These are phyloP conservation scores for Prochilodus magdalenae DNA, from an alignment of 2,113 vertebrate species.

Conservation along the genomic window DNA sequence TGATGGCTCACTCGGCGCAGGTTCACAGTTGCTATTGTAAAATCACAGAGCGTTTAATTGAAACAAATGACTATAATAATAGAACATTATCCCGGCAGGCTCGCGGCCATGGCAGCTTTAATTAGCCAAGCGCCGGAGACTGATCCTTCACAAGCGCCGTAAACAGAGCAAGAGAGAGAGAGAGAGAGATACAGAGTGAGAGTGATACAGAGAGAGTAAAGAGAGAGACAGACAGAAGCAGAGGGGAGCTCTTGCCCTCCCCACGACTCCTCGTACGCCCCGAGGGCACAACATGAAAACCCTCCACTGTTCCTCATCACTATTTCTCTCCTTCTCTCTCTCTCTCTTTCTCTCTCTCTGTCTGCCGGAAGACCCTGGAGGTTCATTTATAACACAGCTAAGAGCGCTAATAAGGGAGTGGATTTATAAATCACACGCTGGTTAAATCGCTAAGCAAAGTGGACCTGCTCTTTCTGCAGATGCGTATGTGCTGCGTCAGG, in stretches of 20 bases:
- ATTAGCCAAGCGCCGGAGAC: slow-evolving; percentile 95
- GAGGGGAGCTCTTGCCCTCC: slow-evolving; percentile 42
- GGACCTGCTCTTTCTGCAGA: slow-evolving; percentile 57
- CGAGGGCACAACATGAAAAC: slow-evolving; percentile 74
- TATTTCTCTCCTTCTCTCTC: slow-evolving; percentile 7
- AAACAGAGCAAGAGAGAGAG: slow-evolving; percentile 66
- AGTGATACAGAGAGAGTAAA: slow-evolving; percentile 44
- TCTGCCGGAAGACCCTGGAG: slow-evolving; percentile 63
- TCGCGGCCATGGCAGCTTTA: slow-evolving; percentile 95
- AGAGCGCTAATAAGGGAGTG: slow-evolving; percentile 70
- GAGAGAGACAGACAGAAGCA: slow-evolving; percentile 2
- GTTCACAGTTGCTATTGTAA: slow-evolving; percentile 99
- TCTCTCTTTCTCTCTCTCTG: slow-evolving; percentile 52
- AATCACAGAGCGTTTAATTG: slow-evolving; percentile 99
- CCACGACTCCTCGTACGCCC: slow-evolving; percentile 73
- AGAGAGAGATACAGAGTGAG: slow-evolving; percentile 28
- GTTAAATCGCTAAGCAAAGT: slow-evolving; percentile 69
- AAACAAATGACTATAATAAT: slow-evolving; percentile 99
- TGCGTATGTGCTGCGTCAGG: background rate
- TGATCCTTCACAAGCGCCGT: slow-evolving; percentile 94
- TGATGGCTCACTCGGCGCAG: slow-evolving; percentile 93
- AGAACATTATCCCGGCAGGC: slow-evolving; percentile 99
- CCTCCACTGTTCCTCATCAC: slow-evolving; percentile 29
- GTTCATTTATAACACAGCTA: slow-evolving; percentile 72
- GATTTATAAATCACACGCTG: slow-evolving; percentile 77